These are phyloP conservation scores for Vireo griseus DNA, from an alignment of 2,797 vertebrate species.

Conservation along the genomic window DNA sequence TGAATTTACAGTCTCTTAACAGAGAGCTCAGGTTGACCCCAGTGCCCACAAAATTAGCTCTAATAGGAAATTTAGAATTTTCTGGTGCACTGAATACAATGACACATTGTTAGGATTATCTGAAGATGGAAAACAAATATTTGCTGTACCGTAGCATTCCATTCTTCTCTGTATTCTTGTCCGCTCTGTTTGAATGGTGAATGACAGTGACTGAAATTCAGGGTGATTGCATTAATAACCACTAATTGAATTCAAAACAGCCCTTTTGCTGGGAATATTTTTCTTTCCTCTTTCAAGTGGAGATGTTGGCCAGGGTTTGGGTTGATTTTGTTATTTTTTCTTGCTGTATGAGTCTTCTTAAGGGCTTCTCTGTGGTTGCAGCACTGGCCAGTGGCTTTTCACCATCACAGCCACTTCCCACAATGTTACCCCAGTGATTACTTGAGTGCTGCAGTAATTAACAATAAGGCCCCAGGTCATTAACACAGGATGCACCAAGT, in stretches of 20 bases:
- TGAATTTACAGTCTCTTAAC: conserved; percentile 31
- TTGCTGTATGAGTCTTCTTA: neutral
- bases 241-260: neutral
- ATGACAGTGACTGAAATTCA: neutral
- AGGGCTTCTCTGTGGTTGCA: neutral
- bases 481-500: neutral
- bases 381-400: neutral
- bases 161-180: neutral
- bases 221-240: neutral
- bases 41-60: neutral
- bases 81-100: neutral
- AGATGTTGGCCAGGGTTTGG: neutral
- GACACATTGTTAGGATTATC: neutral
- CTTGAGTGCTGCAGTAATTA: neutral
- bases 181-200: neutral
- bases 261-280: neutral
- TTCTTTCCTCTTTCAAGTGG: neutral
- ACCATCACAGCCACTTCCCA: neutral
- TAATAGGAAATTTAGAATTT: conserved; percentile 22
- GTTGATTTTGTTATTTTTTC: neutral
- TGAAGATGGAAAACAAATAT: neutral
- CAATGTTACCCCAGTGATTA: neutral
- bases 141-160: neutral
- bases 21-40: neutral
- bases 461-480: neutral